Base-by-base conservation (phyloP, 2,113 vertebrate species). In the Emydocephalus ijimae region DNA sequence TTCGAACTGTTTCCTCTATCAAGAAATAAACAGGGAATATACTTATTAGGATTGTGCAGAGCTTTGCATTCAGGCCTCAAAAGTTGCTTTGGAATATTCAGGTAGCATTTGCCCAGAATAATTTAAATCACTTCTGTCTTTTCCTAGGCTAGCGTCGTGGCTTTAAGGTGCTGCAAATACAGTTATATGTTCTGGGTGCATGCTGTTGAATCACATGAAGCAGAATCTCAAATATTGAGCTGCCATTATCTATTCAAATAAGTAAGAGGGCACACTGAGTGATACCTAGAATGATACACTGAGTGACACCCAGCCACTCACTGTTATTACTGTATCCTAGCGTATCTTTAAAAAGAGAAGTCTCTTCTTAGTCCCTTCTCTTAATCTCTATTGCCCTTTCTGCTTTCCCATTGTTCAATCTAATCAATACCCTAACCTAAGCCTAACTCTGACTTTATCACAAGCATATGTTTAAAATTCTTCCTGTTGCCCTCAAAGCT, bases 1-100 rank as follows among this genome's bases (percentile, higher is more conserved):
- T 91, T 98, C 97, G 96, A 98, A 98, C 88, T 97, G 97, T 14
- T 55, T 86, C 23, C 96, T 96, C 98, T 98, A 52, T 87, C 8
- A 86, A 92, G 26, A 5, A 48, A 45, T 61, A 48, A 74, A 18
- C n/a, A 91, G 21, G 4, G 26, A 39, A 88, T 45, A 81, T 81
- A 21, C 18, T 81, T 39, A 39, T 39, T 81, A 81, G 34, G 74
- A 81, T 39, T 43, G 6, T 81, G 34, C 74, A 39, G 74, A 39
- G 74, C 5, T 81, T 81, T 21, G 74, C 18, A 81, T 39, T 81
- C 34, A 81, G 74, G 34, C 18, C 18, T 34, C 69, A 74, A 20
- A 74, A 8, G 69, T 39, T 74, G n/a, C n/a, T 34, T 20, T 74
- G 69, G 5, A 74, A 2, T 74, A 74, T 74, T 34, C 69, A 74